phyloP scores from a whole-genome alignment of 2,888 invertebrate species.

The Iselma pallidipennis region DNA sequence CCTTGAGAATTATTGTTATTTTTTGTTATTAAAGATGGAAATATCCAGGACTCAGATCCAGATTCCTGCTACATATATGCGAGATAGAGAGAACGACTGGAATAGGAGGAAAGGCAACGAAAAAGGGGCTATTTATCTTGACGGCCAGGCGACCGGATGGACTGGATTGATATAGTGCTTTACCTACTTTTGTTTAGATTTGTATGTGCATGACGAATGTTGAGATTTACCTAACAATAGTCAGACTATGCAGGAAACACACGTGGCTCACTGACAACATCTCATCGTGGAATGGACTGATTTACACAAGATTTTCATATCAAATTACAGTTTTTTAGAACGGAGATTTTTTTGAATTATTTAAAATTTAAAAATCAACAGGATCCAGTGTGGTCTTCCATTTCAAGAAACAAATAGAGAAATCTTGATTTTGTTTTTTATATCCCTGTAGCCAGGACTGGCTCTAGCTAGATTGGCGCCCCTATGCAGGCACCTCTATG shows the following conservation, averaged over 20 bases:
- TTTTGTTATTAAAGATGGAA: not conserved
- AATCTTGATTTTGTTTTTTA: too few relatives aligned
- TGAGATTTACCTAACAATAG: conserved; percentile 37
- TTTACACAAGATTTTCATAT: not conserved
- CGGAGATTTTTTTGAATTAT: too few relatives aligned
- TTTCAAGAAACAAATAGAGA: not conserved
- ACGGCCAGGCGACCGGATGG: conserved; percentile 31
- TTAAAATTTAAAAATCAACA: too few relatives aligned
- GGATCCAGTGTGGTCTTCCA: too few relatives aligned
- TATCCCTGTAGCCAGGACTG: too few relatives aligned
- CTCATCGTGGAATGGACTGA: not conserved
- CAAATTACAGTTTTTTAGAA: not conserved
- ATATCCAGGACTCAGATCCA: not conserved
- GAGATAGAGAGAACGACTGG: not conserved
- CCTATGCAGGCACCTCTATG: too few relatives aligned
- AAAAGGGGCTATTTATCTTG: conserved; percentile 29
- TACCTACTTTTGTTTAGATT: conserved; percentile 42
- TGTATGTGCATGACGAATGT: conserved; percentile 39
- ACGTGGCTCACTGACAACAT: not conserved
- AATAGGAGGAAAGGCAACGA: not conserved
- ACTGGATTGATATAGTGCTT: conserved; percentile 38
- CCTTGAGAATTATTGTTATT: not conserved
- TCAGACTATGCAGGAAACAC: conserved; percentile 23
- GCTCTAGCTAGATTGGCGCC: too few relatives aligned
- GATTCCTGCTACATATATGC: not conserved